Percentiles rank a stretch among this genome's conserved stretches.
phyloP scores from a whole-genome alignment of 2,113 vertebrate genomes.

The Hymenochirus boettgeri region DNA sequence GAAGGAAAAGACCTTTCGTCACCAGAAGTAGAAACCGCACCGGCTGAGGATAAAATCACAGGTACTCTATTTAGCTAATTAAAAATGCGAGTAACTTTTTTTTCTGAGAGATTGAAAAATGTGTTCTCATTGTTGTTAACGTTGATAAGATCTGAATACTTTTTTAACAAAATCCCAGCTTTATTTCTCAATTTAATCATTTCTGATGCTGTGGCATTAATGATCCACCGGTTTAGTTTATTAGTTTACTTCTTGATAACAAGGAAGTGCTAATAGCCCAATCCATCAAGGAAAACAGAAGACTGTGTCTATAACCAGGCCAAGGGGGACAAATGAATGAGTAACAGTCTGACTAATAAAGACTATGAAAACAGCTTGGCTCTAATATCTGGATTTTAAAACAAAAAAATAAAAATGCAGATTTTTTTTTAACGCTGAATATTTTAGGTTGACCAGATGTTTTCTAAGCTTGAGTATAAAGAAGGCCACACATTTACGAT shows the following conservation, averaged over 20 bases:
- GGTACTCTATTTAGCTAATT: constrained; percentile 33
- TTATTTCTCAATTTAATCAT: constrained; percentile 26
- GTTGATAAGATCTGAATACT: background rate
- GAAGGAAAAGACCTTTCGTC: constrained; percentile 39
- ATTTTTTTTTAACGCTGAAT: too few species aligned
- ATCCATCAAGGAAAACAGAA: constrained; percentile 14
- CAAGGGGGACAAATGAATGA: too few species aligned
- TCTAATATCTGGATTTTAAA: too few species aligned
- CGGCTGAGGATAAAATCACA: constrained; percentile 58
- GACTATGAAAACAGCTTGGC: too few species aligned
- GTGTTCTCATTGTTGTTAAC: background rate
- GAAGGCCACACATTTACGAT: too few species aligned
- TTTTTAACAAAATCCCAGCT: constrained; percentile 11
- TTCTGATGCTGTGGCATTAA: constrained; percentile 19
- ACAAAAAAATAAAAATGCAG: too few species aligned
- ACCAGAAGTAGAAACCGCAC: constrained; percentile 45
- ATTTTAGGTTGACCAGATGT: too few species aligned
- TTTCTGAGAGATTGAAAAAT: background rate
- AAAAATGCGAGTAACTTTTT: background rate
- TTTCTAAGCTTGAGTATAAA: too few species aligned
- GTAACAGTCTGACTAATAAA: too few species aligned
- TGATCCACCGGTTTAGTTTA: constrained; percentile 32
- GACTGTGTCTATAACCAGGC: too few species aligned
- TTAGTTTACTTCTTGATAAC: constrained; percentile 36
- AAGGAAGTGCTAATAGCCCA: constrained; percentile 31